Evolutionary conservation across 2,797 vertebrate genomes (phyloP), one percentile per base, ranked within the genome.

Genomic region (Aphelocoma californica): DNA sequence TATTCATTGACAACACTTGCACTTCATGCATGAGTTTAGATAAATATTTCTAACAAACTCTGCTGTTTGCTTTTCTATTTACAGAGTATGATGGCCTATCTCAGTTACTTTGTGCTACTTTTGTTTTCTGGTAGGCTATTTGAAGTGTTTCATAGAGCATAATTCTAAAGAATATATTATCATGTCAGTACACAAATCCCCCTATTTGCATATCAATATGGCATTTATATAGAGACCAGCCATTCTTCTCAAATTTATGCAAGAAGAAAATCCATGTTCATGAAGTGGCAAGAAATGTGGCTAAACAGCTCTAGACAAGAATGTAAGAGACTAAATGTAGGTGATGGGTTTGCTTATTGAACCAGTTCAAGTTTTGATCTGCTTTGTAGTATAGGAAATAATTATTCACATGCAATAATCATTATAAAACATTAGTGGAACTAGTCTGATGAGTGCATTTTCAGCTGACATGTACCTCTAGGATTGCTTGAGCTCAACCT

Each of bases 81-180:
- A 57, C 45, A 48, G 54, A 18, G 32, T 77, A 24, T 56, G 51
- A 54, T 85, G 78, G 34, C 42, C 67, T 47, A 36, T 75, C 70
- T 94, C 70, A 73, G 36, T 88, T 81, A 73, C 64, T 64, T 92
- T 54, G 54, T 44, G 18, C 64, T 92, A 73, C 53, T 92, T 92
- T 38, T 91, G 12, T 90, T 86, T 91, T 84, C 70, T 86, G 25
- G 17, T 82, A 88, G 45, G 34, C 42, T 88, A 47, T 84, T 56
- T 84, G 62, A 86, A 93, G 74, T 65, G 12, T 74, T 95, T 92
- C 77, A 67, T 32, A 54, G 56, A 42, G 9, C 29, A 31, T 51
- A 65, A 93, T 96, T 94, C 57, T 42, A 69, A 74, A 81, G 44
- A 94, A 94, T 71, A 44, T 50, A 82, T 93, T 93, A 48, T 81